These are phyloP conservation scores for Stenichneumon culpator DNA, from an alignment of 2,888 invertebrate genomes.

Conservation along the genomic window DNA sequence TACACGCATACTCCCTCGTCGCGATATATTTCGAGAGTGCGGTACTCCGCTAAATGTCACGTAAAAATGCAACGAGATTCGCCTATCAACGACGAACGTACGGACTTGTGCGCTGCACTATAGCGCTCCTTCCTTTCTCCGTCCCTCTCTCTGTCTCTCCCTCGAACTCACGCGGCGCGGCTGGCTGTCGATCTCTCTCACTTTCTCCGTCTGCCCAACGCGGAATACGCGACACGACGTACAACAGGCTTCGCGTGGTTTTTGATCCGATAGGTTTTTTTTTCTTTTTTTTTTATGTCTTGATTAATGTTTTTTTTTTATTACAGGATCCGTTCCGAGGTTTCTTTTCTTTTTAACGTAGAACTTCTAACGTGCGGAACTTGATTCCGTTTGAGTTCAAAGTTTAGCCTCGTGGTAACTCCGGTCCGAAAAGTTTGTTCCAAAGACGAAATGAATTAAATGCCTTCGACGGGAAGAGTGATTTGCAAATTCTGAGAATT, in stretches of 20 bases:
- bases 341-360: neutral
- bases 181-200: neutral
- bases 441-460: too few species aligned
- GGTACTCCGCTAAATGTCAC: constrained; percentile 56
- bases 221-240: neutral
- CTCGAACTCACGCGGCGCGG: neutral
- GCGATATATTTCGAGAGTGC: constrained; percentile 61
- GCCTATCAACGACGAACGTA: constrained; percentile 24
- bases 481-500: too few species aligned
- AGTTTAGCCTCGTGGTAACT: too few species aligned
- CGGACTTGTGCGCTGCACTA: neutral
- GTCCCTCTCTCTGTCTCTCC: neutral
- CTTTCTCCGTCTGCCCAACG: constrained; percentile 27
- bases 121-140: constrained; percentile 9
- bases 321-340: neutral
- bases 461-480: too few species aligned
- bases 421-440: too few species aligned
- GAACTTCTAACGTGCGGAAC: too few species aligned
- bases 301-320: neutral
- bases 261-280: constrained; percentile 5
- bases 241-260: constrained; percentile 27
- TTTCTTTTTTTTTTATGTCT: constrained; percentile 5
- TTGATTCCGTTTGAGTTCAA: too few species aligned
- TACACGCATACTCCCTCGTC: constrained; percentile 39
- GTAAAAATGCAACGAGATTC: constrained; percentile 51